These are phyloP conservation scores for Thaleichthys pacificus DNA, from an alignment of 2,797 vertebrate genomes.

Conservation along the genomic window DNA sequence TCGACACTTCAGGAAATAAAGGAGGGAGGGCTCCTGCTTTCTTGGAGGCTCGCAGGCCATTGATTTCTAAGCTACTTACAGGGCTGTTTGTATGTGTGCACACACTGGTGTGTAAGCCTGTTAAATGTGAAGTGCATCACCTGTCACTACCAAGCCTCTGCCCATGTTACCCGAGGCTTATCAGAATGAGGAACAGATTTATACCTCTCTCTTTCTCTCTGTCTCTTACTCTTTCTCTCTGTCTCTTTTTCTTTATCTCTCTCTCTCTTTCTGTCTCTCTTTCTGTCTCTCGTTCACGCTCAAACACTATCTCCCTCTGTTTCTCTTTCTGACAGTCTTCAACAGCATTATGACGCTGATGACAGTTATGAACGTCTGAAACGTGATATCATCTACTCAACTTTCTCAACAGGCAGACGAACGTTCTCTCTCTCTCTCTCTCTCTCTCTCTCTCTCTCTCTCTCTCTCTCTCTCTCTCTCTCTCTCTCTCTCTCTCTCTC, in stretches of 20 bases:
- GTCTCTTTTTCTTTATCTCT: background rate
- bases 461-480: too few species aligned
- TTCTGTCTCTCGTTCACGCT: background rate
- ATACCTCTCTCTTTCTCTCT: slow-evolving; percentile 3
- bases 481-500: too few species aligned
- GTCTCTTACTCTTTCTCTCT: too few species aligned
- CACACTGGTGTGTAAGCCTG: slow-evolving; percentile 71
- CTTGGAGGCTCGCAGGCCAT: slow-evolving; percentile 49
- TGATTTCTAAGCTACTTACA: slow-evolving; percentile 71
- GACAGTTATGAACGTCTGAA: too few species aligned
- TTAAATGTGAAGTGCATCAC: slow-evolving; percentile 76
- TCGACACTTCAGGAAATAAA: slow-evolving; percentile 37
- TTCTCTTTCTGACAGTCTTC: too few species aligned
- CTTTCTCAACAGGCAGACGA: too few species aligned
- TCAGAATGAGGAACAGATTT: slow-evolving; percentile 36
- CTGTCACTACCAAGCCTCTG: slow-evolving; percentile 56
- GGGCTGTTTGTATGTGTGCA: slow-evolving; percentile 73
- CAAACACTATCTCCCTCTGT: too few species aligned
- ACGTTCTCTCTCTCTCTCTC: too few species aligned
- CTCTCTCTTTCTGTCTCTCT: too few species aligned
- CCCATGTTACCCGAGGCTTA: slow-evolving; percentile 59
- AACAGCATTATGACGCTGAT: too few species aligned
- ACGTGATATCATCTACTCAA: too few species aligned
- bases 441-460: too few species aligned
- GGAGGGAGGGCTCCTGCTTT: slow-evolving; percentile 12